A percentile compares a stretch with the other conserved stretches of the same genome.
Evolutionary conservation across 2,797 vertebrate genomes (phyloP).

Genomic region (Numenius phaeopus): DNA sequence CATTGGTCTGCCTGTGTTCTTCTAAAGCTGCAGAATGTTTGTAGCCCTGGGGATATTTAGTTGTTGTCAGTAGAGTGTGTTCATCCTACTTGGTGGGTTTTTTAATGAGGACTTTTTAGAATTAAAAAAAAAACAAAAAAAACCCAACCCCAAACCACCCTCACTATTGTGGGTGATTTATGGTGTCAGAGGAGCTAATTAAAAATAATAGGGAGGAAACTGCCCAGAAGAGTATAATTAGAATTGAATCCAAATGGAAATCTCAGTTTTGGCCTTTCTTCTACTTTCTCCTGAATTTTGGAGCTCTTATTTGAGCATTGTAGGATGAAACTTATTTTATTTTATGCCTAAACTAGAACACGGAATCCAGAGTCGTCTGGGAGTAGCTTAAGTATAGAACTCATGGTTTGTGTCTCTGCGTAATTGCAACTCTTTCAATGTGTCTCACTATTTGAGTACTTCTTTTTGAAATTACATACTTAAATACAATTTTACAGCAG

Average conservation of each 20-base stretch:
- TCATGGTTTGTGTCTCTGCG: neutral
- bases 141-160: neutral
- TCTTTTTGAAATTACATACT: neutral
- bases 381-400: neutral
- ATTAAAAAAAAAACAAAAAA: neutral
- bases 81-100: neutral
- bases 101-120: neutral
- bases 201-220: slow-evolving; percentile 42
- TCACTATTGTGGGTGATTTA: neutral
- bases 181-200: slow-evolving; percentile 43
- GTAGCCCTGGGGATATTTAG: neutral
- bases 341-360: neutral
- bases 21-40: neutral
- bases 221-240: neutral
- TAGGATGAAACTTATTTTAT: neutral
- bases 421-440: neutral
- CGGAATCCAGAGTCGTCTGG: neutral
- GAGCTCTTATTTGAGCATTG: neutral
- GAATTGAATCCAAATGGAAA: slow-evolving; percentile 13
- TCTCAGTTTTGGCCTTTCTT: neutral
- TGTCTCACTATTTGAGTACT: neutral
- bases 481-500: neutral
- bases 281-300: neutral
- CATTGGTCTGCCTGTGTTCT: neutral
- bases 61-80: neutral